Evolutionary conservation across 2,888 invertebrate genomes (phyloP).

Genomic region (Dioctria rufipes): DNA sequence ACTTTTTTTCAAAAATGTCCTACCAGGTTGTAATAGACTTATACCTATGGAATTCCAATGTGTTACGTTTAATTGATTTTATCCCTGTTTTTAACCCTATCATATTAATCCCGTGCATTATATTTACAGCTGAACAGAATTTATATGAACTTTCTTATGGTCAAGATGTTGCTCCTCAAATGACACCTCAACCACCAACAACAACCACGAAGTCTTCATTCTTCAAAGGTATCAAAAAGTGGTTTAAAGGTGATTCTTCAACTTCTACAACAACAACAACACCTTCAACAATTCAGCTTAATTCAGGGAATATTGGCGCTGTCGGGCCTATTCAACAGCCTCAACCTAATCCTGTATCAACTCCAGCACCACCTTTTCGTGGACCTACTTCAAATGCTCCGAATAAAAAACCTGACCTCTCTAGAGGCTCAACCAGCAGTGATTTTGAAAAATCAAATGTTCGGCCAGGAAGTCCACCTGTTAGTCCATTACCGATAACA

Average conservation of each 20-base stretch:
- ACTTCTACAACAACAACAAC: constrained; percentile 61
- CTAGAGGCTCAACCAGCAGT: background rate
- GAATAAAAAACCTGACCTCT: background rate
- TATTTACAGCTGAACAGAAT: constrained; percentile 22
- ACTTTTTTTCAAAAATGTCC: no score
- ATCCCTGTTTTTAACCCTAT: no score
- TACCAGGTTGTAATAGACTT: no score
- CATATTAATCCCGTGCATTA: background rate
- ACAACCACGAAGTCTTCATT: constrained; percentile 66
- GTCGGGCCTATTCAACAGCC: constrained; percentile 12
- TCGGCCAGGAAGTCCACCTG: background rate
- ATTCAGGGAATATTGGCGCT: constrained; percentile 60
- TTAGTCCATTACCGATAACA: background rate
- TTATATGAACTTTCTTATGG: constrained; percentile 10
- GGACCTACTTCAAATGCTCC: background rate
- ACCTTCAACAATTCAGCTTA: constrained; percentile 59
- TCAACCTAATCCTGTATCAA: background rate
- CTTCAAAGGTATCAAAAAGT: constrained; percentile 67
- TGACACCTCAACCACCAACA: constrained; percentile 63
- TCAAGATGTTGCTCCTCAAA: background rate
- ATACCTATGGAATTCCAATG: no score
- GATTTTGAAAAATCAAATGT: constrained; percentile 54
- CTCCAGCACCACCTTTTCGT: background rate
- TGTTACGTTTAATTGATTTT: no score
- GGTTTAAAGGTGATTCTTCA: constrained; percentile 63